Conservation (phyloP, 2,888 invertebrate species). For the Rhorus exstirpatorius region DNA sequence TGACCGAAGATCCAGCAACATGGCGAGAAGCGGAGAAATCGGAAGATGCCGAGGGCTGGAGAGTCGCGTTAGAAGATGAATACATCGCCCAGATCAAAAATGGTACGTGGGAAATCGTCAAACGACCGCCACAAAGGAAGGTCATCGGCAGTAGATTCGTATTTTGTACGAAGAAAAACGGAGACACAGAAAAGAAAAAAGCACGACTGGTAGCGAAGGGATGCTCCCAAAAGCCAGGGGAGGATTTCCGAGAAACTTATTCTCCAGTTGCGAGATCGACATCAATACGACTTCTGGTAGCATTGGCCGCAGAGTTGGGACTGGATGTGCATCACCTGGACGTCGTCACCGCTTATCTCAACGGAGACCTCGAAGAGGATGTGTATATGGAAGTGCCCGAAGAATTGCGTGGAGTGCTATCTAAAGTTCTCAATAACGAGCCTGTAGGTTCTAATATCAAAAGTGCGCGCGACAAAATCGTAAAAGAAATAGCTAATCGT, state of each 20-base stretch:
- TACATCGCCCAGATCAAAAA: conserved; percentile 55
- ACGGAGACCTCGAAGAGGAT: conserved; percentile 52
- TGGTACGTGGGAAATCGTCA: conserved; percentile 55
- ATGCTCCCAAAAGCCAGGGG: conserved; percentile 56
- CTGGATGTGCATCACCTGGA: conserved; percentile 63
- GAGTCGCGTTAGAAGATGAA: conserved; percentile 47
- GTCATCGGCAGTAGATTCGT: conserved; percentile 59
- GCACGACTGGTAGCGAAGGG: conserved; percentile 59
- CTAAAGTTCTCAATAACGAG: conserved; percentile 35
- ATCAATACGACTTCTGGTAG: conserved; percentile 51
- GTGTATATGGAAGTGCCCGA: conserved; percentile 62
- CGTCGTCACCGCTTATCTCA: conserved; percentile 60
- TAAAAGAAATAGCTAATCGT: conserved; percentile 40
- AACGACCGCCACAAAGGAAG: conserved; percentile 44
- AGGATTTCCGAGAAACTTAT: conserved; percentile 54
- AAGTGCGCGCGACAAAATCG: neutral
- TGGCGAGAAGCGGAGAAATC: conserved; percentile 42
- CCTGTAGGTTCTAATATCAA: conserved; percentile 1
- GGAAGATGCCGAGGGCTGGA: conserved; percentile 44
- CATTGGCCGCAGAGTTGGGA: conserved; percentile 49
- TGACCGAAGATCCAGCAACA: conserved; percentile 27
- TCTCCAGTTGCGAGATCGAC: conserved; percentile 58
- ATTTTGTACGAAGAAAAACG: conserved; percentile 55
- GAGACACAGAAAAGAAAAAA: conserved; percentile 38
- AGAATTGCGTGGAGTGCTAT: conserved; percentile 33